Evolutionary conservation across 2,113 vertebrate species (phyloP).

Genomic region (Pseudorectes ferrugineus): DNA sequence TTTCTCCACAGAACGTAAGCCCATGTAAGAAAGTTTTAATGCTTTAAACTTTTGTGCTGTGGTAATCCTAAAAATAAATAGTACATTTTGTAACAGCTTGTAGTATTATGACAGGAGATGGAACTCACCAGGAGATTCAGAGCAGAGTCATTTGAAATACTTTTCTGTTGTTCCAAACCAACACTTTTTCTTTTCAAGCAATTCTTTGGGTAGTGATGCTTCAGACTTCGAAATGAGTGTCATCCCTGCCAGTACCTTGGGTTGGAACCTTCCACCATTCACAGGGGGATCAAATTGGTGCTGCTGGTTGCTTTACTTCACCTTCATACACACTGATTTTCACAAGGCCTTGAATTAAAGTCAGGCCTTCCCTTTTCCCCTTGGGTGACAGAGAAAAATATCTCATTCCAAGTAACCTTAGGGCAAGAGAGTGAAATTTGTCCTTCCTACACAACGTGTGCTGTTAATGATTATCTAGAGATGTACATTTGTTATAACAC

Average conservation of each 20-base stretch:
- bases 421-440: neutral
- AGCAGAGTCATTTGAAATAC: neutral
- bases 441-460: neutral
- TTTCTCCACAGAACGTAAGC: neutral
- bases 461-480: neutral
- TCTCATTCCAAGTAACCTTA: neutral
- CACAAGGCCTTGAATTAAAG: neutral
- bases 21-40: neutral
- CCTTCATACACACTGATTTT: neutral
- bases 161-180: neutral
- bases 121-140: neutral
- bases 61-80: constrained; percentile 2
- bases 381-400: neutral
- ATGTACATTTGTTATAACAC: neutral
- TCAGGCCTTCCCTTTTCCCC: neutral
- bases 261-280: neutral
- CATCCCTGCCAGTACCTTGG: neutral
- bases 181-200: neutral
- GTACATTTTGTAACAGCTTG: neutral
- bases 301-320: neutral
- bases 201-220: neutral
- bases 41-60: neutral
- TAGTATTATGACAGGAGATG: neutral
- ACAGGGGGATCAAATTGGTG: neutral
- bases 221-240: neutral